Conservation (phyloP, 2,113 vertebrate genomes). For the Hirundichthys speculiger region DNA sequence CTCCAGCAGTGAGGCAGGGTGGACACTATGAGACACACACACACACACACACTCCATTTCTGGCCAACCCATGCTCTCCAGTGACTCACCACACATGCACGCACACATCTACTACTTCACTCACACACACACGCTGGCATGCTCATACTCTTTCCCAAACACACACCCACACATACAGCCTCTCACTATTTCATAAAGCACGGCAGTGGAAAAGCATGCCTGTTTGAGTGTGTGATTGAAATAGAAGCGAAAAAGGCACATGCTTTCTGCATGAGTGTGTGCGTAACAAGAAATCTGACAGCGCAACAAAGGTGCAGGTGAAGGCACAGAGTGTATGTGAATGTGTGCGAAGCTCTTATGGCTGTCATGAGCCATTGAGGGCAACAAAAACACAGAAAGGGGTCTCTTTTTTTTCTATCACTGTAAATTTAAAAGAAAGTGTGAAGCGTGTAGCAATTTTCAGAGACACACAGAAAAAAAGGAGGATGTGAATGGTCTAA, state of each 20-base stretch:
- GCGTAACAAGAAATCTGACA: constrained; percentile 53
- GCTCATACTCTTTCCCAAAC: constrained; percentile 35
- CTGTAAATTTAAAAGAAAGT: constrained; percentile 36
- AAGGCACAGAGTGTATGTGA: constrained; percentile 19
- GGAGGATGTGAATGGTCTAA: constrained; percentile 37
- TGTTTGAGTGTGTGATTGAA: constrained; percentile 16
- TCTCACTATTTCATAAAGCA: constrained; percentile 44
- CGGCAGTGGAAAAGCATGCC: constrained; percentile 16
- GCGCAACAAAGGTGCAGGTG: constrained; percentile 46
- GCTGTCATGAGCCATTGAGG: constrained; percentile 44
- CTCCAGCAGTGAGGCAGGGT: constrained; percentile 33
- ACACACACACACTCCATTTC: constrained; percentile 9
- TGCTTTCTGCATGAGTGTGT: constrained; percentile 34
- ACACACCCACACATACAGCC: constrained; percentile 37
- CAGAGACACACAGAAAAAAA: constrained; percentile 49
- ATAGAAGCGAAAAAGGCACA: constrained; percentile 28
- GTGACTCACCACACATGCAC: constrained; percentile 46
- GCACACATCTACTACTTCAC: constrained; percentile 33
- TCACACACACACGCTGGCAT: constrained; percentile 39
- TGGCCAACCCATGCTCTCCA: constrained; percentile 34
- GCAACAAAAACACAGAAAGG: constrained; percentile 34
- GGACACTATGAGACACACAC: constrained; percentile 12
- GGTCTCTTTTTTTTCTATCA: constrained; percentile 30
- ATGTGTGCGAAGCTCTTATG: constrained; percentile 33
- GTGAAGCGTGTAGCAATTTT: constrained; percentile 26